Base-by-base conservation (phyloP, 2,888 invertebrate genomes). In the Eristalinus aeneus region DNA sequence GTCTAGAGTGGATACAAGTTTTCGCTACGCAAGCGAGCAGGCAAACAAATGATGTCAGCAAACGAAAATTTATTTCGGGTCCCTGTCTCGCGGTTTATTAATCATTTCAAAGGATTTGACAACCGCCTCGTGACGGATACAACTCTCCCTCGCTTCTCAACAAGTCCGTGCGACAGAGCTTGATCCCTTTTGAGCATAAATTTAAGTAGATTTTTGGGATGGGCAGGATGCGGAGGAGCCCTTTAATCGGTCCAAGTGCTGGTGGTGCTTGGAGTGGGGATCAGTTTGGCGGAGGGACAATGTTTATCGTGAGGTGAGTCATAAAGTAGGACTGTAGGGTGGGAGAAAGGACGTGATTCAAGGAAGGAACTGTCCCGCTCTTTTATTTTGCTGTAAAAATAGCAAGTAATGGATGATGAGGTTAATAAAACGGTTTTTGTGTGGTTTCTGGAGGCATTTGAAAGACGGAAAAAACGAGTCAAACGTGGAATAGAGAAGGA, bases 81-180 rank as follows among this genome's bases (percentile, higher is more conserved):
- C 46, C n/a, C 16, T 46, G 5, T 8, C 46, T 16, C 46, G 46
- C n/a, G 39, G 63, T 77, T 68, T 83, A 77, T 72, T 82, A 72
- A 82, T 60, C 78, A 71, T 65, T 71, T 69, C 23, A 74, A 78
- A 73, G 73, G 82, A 73, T 78, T 69, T 80, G 23, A 68, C 22
- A 46, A 27, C 11, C 6, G n/a, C n/a, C n/a, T n/a, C n/a, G 9
- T 16, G 20, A 73, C 73, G 63, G 60, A 71, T 58, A 31, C 16
- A 46, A n/a, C 16, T 46, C 8, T 27, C 27, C 27, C 2, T 5
- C 9, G 58, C 56, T 27, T 36, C 39, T 74, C 64, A 56, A 74
- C 39, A 31, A 58, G 36, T 27, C 39, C 27, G 46, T 46, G 46
- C 46, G n/a, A 3, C 16, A 46, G n/a, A n/a, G 16, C 8, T 8